Conservation (phyloP, 1,140 invertebrate genomes). For the Drosophila sechellia region DNA sequence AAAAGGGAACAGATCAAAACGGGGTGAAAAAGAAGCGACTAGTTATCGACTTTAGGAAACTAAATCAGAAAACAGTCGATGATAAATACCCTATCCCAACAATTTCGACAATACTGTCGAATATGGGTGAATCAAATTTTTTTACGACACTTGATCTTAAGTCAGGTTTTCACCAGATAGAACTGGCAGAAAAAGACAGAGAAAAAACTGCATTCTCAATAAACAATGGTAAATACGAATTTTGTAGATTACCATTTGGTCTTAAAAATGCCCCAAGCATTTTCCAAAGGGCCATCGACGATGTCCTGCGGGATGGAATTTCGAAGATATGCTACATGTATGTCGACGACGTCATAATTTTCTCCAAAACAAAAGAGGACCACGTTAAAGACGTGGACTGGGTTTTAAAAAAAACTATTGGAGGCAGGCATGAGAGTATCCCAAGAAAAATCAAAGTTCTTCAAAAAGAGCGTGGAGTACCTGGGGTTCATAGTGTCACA, state of each 20-base stretch:
- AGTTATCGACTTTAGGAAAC: no score
- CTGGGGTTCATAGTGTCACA: not conserved
- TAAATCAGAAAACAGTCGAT: not conserved
- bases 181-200: not conserved
- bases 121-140: not conserved
- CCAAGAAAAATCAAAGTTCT: not conserved
- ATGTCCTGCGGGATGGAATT: not conserved
- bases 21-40: no score
- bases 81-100: constrained; percentile 7
- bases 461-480: not conserved
- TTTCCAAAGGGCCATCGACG: not conserved
- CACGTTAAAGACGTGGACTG: no score
- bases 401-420: not conserved
- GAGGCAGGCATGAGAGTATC: not conserved
- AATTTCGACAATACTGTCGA: constrained; percentile 2
- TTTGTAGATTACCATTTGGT: not conserved
- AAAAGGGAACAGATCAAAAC: no score
- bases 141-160: not conserved
- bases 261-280: not conserved
- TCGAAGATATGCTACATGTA: not conserved
- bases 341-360: not conserved
- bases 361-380: not conserved
- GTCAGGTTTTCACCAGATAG: not conserved
- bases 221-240: not conserved
- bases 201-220: not conserved